phyloP scores from a whole-genome alignment of 2,888 invertebrate species.

The Mesorhabditis sp. region DNA sequence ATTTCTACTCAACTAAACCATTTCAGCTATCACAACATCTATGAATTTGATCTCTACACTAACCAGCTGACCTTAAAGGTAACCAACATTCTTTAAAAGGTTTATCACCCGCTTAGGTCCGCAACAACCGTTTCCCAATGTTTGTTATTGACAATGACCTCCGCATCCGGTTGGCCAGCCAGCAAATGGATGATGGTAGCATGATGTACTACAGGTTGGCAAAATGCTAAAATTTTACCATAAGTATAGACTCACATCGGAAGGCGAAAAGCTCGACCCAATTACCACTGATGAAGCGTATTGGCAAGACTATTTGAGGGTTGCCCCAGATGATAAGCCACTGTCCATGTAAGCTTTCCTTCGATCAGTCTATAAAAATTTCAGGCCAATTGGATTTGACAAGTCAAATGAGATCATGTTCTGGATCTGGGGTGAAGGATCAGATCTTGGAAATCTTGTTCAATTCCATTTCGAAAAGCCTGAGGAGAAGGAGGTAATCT shows the following conservation, averaged over 20 bases:
- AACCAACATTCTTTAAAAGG: neutral
- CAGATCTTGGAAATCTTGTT: constrained; percentile 50
- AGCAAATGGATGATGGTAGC: constrained; percentile 47
- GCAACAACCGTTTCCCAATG: constrained; percentile 49
- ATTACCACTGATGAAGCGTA: constrained; percentile 40
- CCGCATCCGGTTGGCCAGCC: constrained; percentile 46
- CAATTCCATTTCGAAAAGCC: constrained; percentile 50
- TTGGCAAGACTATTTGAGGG: constrained; percentile 49
- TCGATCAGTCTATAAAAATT: constrained; percentile 11
- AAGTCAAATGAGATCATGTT: constrained; percentile 49
- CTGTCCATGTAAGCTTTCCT: constrained; percentile 39
- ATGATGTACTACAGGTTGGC: constrained; percentile 32
- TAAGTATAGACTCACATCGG: constrained; percentile 28
- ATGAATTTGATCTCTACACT: constrained; percentile 46
- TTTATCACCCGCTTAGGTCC: constrained; percentile 16
- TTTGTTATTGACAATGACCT: constrained; percentile 48
- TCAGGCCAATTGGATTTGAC: constrained; percentile 51
- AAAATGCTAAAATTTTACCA: neutral
- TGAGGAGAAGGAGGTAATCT: constrained; percentile 28
- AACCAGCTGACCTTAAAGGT: constrained; percentile 43
- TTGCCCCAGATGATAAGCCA: constrained; percentile 51
- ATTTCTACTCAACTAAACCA: neutral
- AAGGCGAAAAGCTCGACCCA: constrained; percentile 24
- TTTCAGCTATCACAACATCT: constrained; percentile 49
- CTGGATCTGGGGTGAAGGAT: constrained; percentile 52